Conservation (phyloP, 2,797 vertebrate species). For the Ispidina lecontei region DNA sequence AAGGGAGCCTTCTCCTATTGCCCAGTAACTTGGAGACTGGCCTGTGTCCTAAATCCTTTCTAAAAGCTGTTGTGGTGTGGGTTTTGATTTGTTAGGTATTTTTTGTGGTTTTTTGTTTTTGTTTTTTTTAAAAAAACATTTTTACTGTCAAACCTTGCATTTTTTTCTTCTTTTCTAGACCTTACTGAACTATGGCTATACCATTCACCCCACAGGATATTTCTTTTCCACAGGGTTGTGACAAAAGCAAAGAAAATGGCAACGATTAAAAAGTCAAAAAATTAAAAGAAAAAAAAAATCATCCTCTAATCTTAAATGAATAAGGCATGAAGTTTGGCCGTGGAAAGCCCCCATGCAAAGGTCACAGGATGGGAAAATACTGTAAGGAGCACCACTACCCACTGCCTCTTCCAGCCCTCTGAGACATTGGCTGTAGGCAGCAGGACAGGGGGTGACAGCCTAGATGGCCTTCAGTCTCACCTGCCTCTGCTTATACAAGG, state of each 20-base stretch:
- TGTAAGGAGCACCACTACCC: not conserved
- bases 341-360: not conserved
- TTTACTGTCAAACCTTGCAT: not conserved
- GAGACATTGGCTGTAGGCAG: not conserved
- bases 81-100: not conserved
- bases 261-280: not conserved
- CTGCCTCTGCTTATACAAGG: not conserved
- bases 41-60: not conserved
- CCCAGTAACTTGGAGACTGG: not conserved
- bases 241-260: not conserved
- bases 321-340: not conserved
- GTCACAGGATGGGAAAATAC: not conserved
- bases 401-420: not conserved
- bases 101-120: not conserved
- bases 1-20: not conserved
- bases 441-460: fast-evolving
- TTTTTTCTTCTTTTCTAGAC: not conserved
- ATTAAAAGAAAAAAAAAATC: not conserved
- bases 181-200: not conserved
- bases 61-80: not conserved
- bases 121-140: not conserved
- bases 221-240: not conserved
- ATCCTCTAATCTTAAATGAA: not conserved
- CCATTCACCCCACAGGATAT: not conserved
- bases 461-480: not conserved